Conservation (phyloP, 2,797 vertebrate genomes). For the Cuniculus paca region DNA sequence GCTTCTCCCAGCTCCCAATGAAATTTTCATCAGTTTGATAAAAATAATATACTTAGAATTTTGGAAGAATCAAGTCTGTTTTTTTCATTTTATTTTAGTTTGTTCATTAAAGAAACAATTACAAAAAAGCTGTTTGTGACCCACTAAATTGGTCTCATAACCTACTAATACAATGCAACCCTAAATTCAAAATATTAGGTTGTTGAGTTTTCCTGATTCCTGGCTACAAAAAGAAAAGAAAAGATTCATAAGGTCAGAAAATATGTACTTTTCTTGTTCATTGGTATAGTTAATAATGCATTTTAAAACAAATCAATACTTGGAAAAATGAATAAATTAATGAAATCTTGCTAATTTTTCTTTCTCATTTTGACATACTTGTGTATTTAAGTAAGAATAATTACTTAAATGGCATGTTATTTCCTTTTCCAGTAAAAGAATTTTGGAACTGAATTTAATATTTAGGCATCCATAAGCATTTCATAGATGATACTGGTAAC, state of each 20-base stretch:
- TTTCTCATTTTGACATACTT: constrained; percentile 17
- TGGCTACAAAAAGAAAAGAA: not conserved
- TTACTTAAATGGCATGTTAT: not conserved
- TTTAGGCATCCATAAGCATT: not conserved
- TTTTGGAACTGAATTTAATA: not conserved
- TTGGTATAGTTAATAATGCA: not conserved
- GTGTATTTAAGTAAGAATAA: constrained; percentile 55
- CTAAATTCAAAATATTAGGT: not conserved
- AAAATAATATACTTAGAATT: not conserved
- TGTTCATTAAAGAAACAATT: not conserved
- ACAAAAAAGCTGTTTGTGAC: not conserved
- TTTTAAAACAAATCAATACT: constrained; percentile 12
- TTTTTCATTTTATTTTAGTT: not conserved
- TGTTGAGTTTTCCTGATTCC: not conserved
- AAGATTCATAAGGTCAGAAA: not conserved
- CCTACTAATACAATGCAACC: not conserved
- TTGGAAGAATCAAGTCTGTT: not conserved
- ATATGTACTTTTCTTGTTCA: not conserved
- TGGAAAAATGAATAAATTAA: constrained; percentile 9
- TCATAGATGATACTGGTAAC: not conserved
- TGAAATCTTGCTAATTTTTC: not conserved
- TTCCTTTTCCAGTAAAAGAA: constrained; percentile 46
- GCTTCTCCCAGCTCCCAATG: not conserved
- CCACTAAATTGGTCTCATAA: not conserved
- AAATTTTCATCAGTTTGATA: not conserved